Base-by-base conservation (phyloP, 1,140 invertebrate genomes). In the Lerema accius region DNA sequence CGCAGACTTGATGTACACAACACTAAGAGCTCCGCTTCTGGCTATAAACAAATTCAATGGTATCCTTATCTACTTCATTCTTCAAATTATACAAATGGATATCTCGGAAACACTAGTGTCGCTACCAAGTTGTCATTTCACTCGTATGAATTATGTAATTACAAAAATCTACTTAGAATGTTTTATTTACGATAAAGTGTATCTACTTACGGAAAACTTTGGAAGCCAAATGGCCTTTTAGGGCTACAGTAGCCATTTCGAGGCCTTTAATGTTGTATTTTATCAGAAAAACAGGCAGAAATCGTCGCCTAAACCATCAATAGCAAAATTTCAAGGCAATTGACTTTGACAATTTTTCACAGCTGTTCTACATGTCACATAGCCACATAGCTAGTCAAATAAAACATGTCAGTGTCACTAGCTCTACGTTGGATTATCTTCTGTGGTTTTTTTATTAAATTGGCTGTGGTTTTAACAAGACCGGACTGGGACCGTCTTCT, bases 161-260 rank as follows among this genome's bases (percentile, higher is more conserved):
- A 43, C 45, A 35, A 17, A 42, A 45, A 50, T 39, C 42, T 40
- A 14, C 2, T 16, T 11, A 23, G n/a, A 15, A 46, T 13, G 16
- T 49, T 3, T 13, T 7, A 11, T 17, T 7, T 40, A 11, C 15
- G 5, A 9, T 9, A 26, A 19, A 16, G 43, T 19, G 9, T 26
- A 19, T 43, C 35, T 59, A 83, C 86, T 80, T 75, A 86, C 84
- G 71, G 40, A 87, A 68, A 53, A 83, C 65, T 80, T 86, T 89
- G 49, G 74, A 67, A 39, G 77, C 81, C 42, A 84, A 73, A 66
- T 86, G 80, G 65, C 83, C 80, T 71, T 70, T 76, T 70, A 89
- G 73, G 60, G 84, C 83, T 75, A 78, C 60, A 45, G 82, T 69
- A 75, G 87, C 83, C 87, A 90, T 90, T 87, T 81, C 80, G 49